Conservation (phyloP, 2,888 invertebrate genomes). For the Tipula unca region DNA sequence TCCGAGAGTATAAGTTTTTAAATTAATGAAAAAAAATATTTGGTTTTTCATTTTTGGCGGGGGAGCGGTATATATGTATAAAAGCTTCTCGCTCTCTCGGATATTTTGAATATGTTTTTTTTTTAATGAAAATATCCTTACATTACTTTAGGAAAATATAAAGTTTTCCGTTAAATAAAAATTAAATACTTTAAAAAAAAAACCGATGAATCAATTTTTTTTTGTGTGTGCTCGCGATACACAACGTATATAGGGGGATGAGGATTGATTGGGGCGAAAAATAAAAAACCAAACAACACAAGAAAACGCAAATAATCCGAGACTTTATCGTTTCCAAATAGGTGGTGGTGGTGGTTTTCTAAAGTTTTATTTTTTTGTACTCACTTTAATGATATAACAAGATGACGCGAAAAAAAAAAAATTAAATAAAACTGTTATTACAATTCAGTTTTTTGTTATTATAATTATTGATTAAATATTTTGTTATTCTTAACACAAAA, state of each 20-base stretch:
- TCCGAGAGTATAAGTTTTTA: background rate
- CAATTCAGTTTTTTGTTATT: background rate
- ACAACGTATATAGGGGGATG: background rate
- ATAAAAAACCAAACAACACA: background rate
- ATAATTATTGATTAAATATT: constrained; percentile 8
- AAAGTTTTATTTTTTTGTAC: background rate
- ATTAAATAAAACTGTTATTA: background rate
- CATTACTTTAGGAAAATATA: background rate
- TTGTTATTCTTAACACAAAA: background rate
- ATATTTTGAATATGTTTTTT: background rate
- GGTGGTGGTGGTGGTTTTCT: background rate
- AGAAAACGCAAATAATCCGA: background rate
- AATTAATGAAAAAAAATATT: background rate
- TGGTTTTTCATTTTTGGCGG: background rate
- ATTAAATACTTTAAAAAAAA: background rate
- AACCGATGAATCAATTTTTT: background rate
- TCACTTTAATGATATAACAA: background rate
- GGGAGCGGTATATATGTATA: background rate
- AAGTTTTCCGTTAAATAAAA: background rate
- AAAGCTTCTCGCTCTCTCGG: background rate
- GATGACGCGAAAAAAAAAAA: background rate
- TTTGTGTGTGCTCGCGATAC: background rate
- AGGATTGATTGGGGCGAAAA: background rate
- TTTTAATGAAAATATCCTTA: background rate
- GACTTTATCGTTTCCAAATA: background rate